Percentiles rank a stretch among this genome's conserved stretches.
Conservation (phyloP, 2,113 vertebrate genomes). For the Peromyscus californicus region DNA sequence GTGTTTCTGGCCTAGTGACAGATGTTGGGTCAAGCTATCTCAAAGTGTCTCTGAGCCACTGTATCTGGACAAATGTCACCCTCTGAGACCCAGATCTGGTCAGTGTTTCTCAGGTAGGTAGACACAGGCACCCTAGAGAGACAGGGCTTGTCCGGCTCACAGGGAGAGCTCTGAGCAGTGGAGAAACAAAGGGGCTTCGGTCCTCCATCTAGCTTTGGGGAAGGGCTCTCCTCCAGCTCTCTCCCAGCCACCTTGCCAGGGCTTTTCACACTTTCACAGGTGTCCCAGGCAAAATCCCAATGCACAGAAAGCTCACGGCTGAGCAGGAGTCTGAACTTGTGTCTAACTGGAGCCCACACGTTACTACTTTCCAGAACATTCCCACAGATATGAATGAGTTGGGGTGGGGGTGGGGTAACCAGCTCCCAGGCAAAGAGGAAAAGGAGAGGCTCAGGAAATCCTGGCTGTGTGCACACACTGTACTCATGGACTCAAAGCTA, state of each 20-base stretch:
- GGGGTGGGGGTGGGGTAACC: background rate
- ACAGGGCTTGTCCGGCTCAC: background rate
- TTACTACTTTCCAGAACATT: background rate
- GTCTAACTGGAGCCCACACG: background rate
- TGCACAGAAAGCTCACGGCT: background rate
- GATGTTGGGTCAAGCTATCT: background rate
- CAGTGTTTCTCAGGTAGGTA: background rate
- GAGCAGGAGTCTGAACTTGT: background rate
- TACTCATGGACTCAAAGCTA: background rate
- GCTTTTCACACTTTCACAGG: background rate
- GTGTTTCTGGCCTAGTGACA: background rate
- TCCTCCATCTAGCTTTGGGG: background rate
- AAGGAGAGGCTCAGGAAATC: background rate
- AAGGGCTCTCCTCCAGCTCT: background rate
- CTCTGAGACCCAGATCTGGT: background rate
- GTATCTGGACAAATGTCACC: background rate
- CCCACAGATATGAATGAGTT: background rate
- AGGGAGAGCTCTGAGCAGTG: background rate
- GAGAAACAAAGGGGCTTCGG: background rate
- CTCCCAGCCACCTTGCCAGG: background rate
- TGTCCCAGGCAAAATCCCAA: background rate
- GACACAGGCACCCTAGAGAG: background rate
- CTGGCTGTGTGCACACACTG: fast-evolving
- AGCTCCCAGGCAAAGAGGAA: background rate
- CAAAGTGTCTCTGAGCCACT: background rate